Evolutionary conservation across 1,140 invertebrate genomes (phyloP).

Genomic region (Scaptomyza montana): DNA sequence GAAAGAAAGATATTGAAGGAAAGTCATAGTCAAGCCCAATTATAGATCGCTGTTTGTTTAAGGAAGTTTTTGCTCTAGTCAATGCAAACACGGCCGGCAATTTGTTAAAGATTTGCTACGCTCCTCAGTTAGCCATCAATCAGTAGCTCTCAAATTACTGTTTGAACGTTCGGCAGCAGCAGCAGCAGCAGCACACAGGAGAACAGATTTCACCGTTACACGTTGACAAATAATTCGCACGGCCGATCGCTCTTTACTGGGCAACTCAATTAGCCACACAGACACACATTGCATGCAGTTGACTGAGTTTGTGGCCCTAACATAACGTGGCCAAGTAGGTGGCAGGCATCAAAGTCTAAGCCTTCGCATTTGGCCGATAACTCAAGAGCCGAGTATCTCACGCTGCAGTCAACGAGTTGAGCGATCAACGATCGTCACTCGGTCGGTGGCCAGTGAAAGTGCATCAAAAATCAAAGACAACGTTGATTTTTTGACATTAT

Average conservation of each 20-base stretch:
- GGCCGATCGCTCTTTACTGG: conserved; percentile 58
- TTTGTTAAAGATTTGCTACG: conserved; percentile 74
- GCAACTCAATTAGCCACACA: conserved; percentile 76
- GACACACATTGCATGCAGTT: conserved; percentile 57
- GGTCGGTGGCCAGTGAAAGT: conserved; percentile 59
- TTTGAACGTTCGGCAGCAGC: neutral
- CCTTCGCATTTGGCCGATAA: conserved; percentile 8
- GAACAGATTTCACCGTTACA: conserved; percentile 69
- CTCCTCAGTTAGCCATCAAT: conserved; percentile 63
- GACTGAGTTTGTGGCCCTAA: conserved; percentile 52
- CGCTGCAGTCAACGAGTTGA: conserved; percentile 49
- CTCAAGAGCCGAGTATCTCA: conserved; percentile 61
- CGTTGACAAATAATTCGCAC: conserved; percentile 79
- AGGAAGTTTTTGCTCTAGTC: conserved; percentile 55
- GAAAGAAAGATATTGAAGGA: conserved; percentile 21
- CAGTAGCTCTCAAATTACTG: conserved; percentile 70
- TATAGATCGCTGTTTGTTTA: conserved; percentile 63
- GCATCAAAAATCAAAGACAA: conserved; percentile 75
- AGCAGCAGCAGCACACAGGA: neutral
- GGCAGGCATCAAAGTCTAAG: conserved; percentile 48
- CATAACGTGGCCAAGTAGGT: conserved; percentile 63
- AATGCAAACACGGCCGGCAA: conserved; percentile 53
- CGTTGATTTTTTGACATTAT: conserved; percentile 64
- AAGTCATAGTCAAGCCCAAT: conserved; percentile 31
- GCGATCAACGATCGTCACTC: conserved; percentile 34